Base-by-base conservation (phyloP, 1,140 invertebrate species). In the Drosophila sp. region DNA sequence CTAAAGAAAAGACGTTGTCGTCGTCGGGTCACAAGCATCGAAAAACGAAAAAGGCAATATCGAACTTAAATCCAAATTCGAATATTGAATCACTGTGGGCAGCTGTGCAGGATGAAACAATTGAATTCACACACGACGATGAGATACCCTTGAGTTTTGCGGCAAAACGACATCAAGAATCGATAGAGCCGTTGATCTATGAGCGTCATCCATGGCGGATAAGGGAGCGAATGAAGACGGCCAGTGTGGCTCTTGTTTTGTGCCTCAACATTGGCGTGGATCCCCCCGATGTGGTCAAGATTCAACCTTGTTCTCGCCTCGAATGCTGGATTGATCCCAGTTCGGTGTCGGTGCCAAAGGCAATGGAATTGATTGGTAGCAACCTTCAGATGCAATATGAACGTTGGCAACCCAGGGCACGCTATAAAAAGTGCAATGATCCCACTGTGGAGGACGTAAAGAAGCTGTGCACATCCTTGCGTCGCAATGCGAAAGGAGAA, bases 181-280 rank as follows among this genome's bases (percentile, higher is more conserved):
- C 25, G 0, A 92, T 91, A 5, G 66, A 89, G 25, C 67, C 61
- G 0, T 51, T 90, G 18, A 16, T 25, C 4, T 90, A 76, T 34
- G 72, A 79, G 41, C 72, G 73, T 0, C 76, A 78, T 13, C 13
- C 50, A 0, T 92, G 91, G 91, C 87, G 91, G 25, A 92, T 91
- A 9, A 61, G 75, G 4, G 91, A 92, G 62, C 90, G 91, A 95
- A 98, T 99, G 96, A 99, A 99, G 93, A 99, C 99, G 6, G 98
- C 99, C n/a, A 99, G 98, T 93, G 99, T 99, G 40, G 99, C 98
- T 2, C 93, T 99, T 50, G 98, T 99, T 7, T 92, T 99, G 5
- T 99, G 99, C 93, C 94, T 99, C 7, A 99, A 99, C 93, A 97
- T 99, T 54, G 99, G 98, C 21, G 98, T 99, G 5, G 99, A 99